These are phyloP conservation scores for Ruditapes philippinarum DNA, from an alignment of 1,140 invertebrate genomes.

Conservation along the genomic window DNA sequence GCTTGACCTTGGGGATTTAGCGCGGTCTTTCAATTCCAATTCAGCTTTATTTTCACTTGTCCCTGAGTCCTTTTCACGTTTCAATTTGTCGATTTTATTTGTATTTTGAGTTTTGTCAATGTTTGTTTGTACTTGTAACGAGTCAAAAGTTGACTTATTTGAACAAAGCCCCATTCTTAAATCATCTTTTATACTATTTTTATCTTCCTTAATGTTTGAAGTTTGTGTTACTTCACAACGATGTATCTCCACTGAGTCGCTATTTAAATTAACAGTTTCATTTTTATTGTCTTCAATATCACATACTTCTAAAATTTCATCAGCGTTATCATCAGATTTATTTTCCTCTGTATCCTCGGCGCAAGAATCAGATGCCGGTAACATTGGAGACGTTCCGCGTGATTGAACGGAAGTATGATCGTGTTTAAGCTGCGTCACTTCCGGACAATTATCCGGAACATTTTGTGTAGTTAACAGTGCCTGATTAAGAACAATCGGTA, in stretches of 20 bases:
- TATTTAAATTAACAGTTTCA: neutral
- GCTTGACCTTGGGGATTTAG: neutral
- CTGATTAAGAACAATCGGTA: conserved; percentile 46
- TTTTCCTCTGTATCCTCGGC: conserved; percentile 66
- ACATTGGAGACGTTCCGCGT: conserved; percentile 83
- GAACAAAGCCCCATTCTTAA: neutral
- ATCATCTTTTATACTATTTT: neutral
- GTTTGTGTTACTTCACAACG: neutral
- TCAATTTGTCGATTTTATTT: neutral
- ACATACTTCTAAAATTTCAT: conserved; percentile 44
- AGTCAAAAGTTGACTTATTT: neutral
- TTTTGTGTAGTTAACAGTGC: conserved; percentile 27
- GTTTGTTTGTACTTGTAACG: neutral
- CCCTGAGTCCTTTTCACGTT: neutral
- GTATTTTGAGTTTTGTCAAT: neutral
- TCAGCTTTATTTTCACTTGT: neutral
- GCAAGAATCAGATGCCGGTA: conserved; percentile 71
- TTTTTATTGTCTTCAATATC: conserved; percentile 24
- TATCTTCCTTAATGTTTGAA: neutral
- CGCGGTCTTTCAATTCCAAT: neutral
- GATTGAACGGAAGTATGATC: conserved; percentile 80
- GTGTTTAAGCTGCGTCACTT: conserved; percentile 65
- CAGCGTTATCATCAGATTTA: conserved; percentile 39
- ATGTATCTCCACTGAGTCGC: neutral
- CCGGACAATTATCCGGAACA: neutral